These are phyloP conservation scores for Felis chaus DNA, from an alignment of 2,113 vertebrate genomes.

Conservation along the genomic window DNA sequence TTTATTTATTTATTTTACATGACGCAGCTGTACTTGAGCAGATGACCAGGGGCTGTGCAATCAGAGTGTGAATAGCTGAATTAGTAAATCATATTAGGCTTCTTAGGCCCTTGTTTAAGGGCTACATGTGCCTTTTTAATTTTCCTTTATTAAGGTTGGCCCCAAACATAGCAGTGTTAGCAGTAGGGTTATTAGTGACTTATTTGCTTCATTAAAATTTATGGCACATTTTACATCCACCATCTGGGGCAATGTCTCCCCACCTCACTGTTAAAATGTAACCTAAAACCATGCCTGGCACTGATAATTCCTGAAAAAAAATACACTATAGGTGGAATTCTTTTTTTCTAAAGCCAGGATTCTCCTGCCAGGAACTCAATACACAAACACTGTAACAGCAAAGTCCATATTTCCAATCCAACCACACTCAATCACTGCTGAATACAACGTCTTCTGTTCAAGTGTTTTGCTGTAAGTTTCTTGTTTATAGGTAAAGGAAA, in stretches of 20 bases:
- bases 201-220: conserved; percentile 87
- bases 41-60: conserved; percentile 84
- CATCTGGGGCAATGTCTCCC: conserved; percentile 82
- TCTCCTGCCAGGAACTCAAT: conserved; percentile 54
- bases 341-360: conserved; percentile 72
- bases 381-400: conserved; percentile 60
- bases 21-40: conserved; percentile 84
- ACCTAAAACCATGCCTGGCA: conserved; percentile 75
- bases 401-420: conserved; percentile 52
- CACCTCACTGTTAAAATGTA: conserved; percentile 80
- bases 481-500: conserved; percentile 37
- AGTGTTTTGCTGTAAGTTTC: conserved; percentile 43
- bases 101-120: conserved; percentile 84
- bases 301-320: conserved; percentile 70
- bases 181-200: conserved; percentile 84
- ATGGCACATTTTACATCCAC: conserved; percentile 82
- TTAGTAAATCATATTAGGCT: conserved; percentile 84
- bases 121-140: conserved; percentile 82
- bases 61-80: conserved; percentile 85
- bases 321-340: conserved; percentile 72
- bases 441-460: conserved; percentile 63
- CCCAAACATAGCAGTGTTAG: conserved; percentile 79
- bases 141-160: conserved; percentile 85
- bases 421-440: background rate
- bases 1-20: conserved; percentile 82